Percentiles rank a stretch among this genome's conserved stretches.
Evolutionary conservation across 2,113 vertebrate genomes (phyloP).

Genomic region (Dendropsophus ebraccatus): DNA sequence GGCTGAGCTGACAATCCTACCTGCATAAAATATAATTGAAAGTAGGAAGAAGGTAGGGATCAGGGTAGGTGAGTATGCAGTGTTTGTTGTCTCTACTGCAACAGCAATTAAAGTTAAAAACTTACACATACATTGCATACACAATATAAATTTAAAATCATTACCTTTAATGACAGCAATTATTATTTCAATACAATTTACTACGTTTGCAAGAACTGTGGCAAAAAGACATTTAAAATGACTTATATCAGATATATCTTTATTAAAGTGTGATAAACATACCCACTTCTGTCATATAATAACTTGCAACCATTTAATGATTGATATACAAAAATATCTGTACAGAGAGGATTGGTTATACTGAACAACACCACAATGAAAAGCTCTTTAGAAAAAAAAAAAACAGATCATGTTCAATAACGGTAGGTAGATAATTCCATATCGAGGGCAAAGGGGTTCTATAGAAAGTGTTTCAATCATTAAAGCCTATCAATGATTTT

Average conservation of each 20-base stretch:
- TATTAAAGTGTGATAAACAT: conserved; percentile 17
- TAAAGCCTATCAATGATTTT: neutral
- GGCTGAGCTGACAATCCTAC: too few species aligned
- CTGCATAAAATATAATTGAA: too few species aligned
- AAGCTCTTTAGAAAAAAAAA: neutral
- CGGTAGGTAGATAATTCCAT: neutral
- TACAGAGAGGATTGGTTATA: conserved; percentile 23
- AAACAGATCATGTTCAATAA: neutral
- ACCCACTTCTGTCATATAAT: conserved; percentile 9
- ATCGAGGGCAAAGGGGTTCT: neutral
- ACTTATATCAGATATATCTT: conserved; percentile 19
- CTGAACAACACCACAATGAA: neutral
- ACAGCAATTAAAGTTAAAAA: too few species aligned
- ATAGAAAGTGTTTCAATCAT: neutral
- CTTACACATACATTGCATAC: too few species aligned
- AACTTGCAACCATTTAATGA: conserved; percentile 27
- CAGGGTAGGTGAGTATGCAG: too few species aligned
- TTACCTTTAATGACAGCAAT: conserved; percentile 32
- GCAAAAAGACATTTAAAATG: conserved; percentile 4
- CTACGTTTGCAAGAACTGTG: conserved; percentile 2
- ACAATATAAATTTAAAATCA: conserved; percentile 31
- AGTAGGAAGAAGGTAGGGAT: too few species aligned
- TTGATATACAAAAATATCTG: conserved; percentile 52
- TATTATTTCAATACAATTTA: conserved; percentile 37
- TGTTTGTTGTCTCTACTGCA: too few species aligned